Evolutionary conservation across 2,888 invertebrate species (phyloP).

Genomic region (Drosophila parthenogenetica): DNA sequence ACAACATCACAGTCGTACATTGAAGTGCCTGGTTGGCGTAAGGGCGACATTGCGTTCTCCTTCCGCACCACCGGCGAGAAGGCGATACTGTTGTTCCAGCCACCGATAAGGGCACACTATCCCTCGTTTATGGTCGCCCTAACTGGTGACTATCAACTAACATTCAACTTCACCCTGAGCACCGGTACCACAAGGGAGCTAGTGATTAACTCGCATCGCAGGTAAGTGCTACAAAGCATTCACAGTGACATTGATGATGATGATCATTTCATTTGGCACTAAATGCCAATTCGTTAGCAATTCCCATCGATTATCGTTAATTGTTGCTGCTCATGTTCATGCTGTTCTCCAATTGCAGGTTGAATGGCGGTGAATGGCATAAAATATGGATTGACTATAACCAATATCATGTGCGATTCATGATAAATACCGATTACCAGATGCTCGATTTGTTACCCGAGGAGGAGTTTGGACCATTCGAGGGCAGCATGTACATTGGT

Average conservation of each 20-base stretch:
- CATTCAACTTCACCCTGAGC: constrained; percentile 95
- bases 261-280: constrained; percentile 1
- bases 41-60: constrained; percentile 96
- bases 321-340: constrained; percentile 64
- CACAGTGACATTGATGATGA: constrained; percentile 2
- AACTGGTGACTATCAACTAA: constrained; percentile 93
- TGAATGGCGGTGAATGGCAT: constrained; percentile 98
- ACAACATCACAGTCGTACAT: constrained; percentile 96
- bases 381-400: constrained; percentile 98
- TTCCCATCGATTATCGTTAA: constrained; percentile 21
- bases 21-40: constrained; percentile 96
- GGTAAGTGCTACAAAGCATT: constrained; percentile 79
- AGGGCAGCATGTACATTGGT: constrained; percentile 97
- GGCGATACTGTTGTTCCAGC: constrained; percentile 95
- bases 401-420: constrained; percentile 95
- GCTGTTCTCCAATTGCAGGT: constrained; percentile 85
- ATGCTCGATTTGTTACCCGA: constrained; percentile 94
- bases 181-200: constrained; percentile 93
- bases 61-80: constrained; percentile 96
- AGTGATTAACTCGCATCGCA: constrained; percentile 91
- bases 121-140: constrained; percentile 96
- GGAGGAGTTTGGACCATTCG: constrained; percentile 96
- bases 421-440: constrained; percentile 95
- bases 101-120: constrained; percentile 94
- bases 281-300: constrained; percentile 18